phyloP scores from a whole-genome alignment of 92 coral and sea anemone genomes.

The Palythoa grandis region DNA sequence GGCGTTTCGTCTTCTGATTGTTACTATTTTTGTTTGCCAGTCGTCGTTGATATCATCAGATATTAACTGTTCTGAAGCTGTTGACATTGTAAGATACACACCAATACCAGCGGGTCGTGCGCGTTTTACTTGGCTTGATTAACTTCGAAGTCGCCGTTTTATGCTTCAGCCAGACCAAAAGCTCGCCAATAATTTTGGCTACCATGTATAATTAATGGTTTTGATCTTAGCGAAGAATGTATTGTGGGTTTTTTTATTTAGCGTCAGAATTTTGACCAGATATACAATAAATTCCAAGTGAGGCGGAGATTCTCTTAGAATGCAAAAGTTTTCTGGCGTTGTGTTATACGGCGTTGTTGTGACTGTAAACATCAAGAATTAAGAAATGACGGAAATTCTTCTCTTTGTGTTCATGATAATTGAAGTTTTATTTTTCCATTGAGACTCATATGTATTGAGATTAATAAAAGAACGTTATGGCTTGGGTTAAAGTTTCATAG shows the following conservation, averaged over 20 bases:
- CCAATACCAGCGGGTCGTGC: neutral
- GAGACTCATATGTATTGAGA: too few species aligned
- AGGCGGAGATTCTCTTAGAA: neutral
- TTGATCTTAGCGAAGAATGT: neutral
- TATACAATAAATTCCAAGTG: neutral
- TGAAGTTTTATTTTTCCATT: too few species aligned
- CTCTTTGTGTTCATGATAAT: too few species aligned
- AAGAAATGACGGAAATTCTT: too few species aligned
- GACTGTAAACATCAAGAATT: too few species aligned
- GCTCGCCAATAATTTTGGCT: neutral
- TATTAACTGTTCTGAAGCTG: neutral
- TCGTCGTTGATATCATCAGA: neutral
- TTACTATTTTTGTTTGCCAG: conserved; percentile 39
- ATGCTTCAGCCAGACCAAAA: neutral
- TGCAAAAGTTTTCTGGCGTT: neutral
- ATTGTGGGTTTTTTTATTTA: conserved; percentile 1
- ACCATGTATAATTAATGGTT: conserved; percentile 25
- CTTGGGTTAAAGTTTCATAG: too few species aligned
- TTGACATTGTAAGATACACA: neutral
- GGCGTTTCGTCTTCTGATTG: conserved; percentile 22
- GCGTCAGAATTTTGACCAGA: conserved; percentile 3
- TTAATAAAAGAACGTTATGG: too few species aligned
- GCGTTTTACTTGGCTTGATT: neutral
- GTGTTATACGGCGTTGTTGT: neutral
- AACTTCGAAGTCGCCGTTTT: neutral